A percentile compares a stretch with the other conserved stretches of the same genome.
Evolutionary conservation across 2,113 vertebrate genomes (phyloP).

Genomic region (Nesogale talazaci): DNA sequence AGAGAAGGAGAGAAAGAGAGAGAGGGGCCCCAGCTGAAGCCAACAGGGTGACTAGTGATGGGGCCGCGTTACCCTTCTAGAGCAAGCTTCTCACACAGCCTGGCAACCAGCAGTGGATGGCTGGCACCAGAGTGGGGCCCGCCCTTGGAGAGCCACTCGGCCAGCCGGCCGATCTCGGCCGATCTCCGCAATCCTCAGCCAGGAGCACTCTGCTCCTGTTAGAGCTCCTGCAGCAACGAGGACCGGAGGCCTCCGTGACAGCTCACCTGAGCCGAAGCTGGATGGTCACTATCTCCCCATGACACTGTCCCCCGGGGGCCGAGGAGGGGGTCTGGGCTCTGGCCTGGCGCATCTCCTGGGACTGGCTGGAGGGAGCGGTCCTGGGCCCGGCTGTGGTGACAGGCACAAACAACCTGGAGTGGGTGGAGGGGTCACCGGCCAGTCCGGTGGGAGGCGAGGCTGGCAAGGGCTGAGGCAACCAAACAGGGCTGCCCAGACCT

Average conservation of each 20-base stretch:
- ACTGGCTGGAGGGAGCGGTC: background rate
- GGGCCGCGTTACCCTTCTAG: background rate
- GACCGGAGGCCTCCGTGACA: background rate
- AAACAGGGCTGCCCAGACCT: background rate
- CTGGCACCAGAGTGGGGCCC: background rate
- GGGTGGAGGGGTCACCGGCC: background rate
- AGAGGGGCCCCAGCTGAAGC: background rate
- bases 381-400: background rate
- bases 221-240: background rate
- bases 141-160: background rate
- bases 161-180: background rate
- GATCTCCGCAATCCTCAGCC: background rate
- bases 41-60: background rate
- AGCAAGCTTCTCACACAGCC: background rate
- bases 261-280: background rate
- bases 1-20: too few species aligned
- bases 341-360: background rate
- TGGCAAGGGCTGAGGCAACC: background rate
- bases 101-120: too few species aligned
- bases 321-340: background rate
- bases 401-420: background rate
- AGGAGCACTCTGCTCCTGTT: background rate
- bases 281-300: background rate
- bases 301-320: background rate
- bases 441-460: background rate